Evolutionary conservation across 1,140 invertebrate genomes (phyloP), one percentile per base, ranked within the genome.

Genomic region (Chelonus insularis): DNA sequence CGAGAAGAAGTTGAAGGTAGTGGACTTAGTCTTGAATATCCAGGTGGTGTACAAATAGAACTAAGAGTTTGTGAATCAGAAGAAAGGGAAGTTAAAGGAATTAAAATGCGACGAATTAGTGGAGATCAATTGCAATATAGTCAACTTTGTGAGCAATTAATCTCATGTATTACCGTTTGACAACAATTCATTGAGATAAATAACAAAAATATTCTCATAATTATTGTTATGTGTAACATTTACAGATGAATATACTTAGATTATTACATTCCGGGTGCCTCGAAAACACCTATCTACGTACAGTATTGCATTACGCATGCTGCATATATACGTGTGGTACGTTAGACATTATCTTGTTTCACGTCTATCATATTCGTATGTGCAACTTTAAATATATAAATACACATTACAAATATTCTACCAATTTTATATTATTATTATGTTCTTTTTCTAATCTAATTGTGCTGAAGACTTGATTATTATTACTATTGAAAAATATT

Each of bases 71-170:
- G 87, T 72, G 88, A 92, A 68, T 88, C 87, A 21, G 89, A 89
- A 62, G 84, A 83, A 48, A 86, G 86, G 63, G 88, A 91, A 71
- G 86, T 88, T 43, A 94, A 93, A 67, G 92, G 93, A 5, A 85
- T 97, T 60, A 95, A 95, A 72, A 89, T 97, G 86, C 82, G 94
- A 58, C 84, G 93, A 73, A 94, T 97, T 63, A 95, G 93, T 0
- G 95, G 95, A 1, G 94, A 97, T 80, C 91, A 93, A 76, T 84
- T 90, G 61, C 91, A 94, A 73, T 96, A 96, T 74, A 92, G 90
- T 62, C 91, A 93, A 75, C 85, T 96, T 11, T 96, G 94, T 80
- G 91, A 95, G 72, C 92, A 95, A 75, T 81, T 97, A 52, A 91
- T 97, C 43, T 91, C 91, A 45, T 93, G 92, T 73, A 91, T 96